phyloP scores from a whole-genome alignment of 2,797 vertebrate genomes.

The Gymnothorax reevesii region DNA sequence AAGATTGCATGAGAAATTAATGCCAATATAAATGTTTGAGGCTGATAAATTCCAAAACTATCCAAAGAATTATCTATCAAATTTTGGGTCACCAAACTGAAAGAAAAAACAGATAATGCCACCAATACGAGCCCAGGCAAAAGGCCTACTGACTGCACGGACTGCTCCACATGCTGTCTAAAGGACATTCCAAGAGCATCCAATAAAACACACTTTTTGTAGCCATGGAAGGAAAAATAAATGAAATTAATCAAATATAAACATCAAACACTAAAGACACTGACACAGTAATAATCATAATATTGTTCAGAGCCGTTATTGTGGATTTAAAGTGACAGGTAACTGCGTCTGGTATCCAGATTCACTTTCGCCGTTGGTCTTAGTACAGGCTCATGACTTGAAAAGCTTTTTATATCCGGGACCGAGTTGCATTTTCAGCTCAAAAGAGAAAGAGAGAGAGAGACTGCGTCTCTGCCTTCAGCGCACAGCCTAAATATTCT shows the following conservation, averaged over 20 bases:
- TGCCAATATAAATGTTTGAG: neutral
- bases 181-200: neutral
- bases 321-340: neutral
- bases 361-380: neutral
- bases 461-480: neutral
- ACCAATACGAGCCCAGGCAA: neutral
- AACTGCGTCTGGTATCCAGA: neutral
- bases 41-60: neutral
- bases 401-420: slow-evolving; percentile 11
- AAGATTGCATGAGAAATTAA: neutral
- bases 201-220: neutral
- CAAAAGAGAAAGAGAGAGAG: neutral
- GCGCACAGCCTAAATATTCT: neutral
- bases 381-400: slow-evolving; percentile 2
- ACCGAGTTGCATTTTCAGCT: neutral
- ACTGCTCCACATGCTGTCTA: neutral
- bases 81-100: neutral
- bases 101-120: neutral
- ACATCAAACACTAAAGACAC: neutral
- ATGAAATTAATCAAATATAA: slow-evolving; percentile 1
- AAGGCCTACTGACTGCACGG: neutral
- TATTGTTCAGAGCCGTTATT: neutral
- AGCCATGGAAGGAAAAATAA: neutral
- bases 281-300: neutral
- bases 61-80: neutral